Base-by-base conservation (phyloP, 2,888 invertebrate species). In the Melitaea athalia region DNA sequence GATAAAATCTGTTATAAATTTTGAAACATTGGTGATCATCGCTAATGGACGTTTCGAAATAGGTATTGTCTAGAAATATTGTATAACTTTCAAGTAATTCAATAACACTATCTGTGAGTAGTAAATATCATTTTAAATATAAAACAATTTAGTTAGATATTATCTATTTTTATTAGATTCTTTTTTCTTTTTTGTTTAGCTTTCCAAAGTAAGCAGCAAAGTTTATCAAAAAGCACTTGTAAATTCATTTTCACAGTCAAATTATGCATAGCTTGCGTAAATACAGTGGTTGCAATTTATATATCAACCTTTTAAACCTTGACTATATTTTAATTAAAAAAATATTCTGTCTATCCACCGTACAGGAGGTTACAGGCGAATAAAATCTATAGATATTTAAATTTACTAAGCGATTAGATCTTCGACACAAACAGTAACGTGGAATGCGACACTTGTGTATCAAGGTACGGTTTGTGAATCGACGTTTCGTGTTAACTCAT, bases 381-480 rank as follows among this genome's bases (percentile, higher is more conserved):
- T 57, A 45, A 53, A 11, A n/a, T n/a, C n/a, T n/a, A n/a, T n/a
- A n/a, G n/a, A n/a, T n/a, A n/a, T n/a, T n/a, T n/a, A n/a, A n/a
- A n/a, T n/a, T 55, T 60, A n/a, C 33, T 61, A 53, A 53, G 52
- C 47, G 53, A 61, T n/a, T 59, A 61, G 15, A 53, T 66, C 45
- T 53, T 17, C 60, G 47, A 66, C 55, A 47, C 60, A 45, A 61
- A 61, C 50, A 33, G 47, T 52, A 17, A 42, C 17, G 31, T 53
- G 60, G 66, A 45, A 66, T 66, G 66, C 11, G 61, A 61, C 38
- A 45, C 53, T 55, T 50, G 52, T 61, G 42, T 15, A 53, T 66
- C 38, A 61, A 66, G 49, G 49, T 59, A 59, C 17, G 17, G 12
- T 31, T n/a, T 42, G 59, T 17, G 24, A 66, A 38, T 33, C n/a